Base-by-base conservation (phyloP, 2,797 vertebrate species). In the Lepidocolaptes lacrymiger region DNA sequence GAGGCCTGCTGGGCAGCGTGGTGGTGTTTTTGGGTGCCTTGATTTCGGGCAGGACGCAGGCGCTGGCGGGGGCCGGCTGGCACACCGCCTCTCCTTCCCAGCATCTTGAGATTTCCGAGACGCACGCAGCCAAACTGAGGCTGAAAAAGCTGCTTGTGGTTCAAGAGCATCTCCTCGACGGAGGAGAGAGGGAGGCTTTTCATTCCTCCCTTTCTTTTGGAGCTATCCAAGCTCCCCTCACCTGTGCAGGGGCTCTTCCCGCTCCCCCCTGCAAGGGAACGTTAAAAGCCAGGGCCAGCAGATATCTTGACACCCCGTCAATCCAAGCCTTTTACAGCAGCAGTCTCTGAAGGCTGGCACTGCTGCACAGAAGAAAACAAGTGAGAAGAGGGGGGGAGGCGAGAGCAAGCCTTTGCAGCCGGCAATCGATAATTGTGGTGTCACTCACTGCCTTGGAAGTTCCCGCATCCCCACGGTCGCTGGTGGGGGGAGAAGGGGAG, bases 331-430 rank as follows among this genome's bases (percentile, higher is more conserved):
- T 95, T 96, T 95, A 43, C 92, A 94, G 96, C 88, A 91, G 95
- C 90, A 87, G 91, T 58, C 95, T 96, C 94, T 79, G 95, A 96
- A 94, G 94, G 93, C 95, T 91, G 90, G 93, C 93, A 91, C 96
- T 92, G 95, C 94, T 95, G 88, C 96, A 95, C 93, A 88, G 59
- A 89, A 91, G 95, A 96, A 97, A 96, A 97, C 94, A 97, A 97
- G 95, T 81, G 86, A 64, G 93, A 93, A 93, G 94, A 63, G 76
- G 80, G 89, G 92, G 92, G 88, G 85, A 95, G 95, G 96, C 56
- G 34, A 86, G 91, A 95, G 95, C 89, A 55, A 93, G 88, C 73
- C 85, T 92, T 93, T 79, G 95, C 89, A 93, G 95, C 66, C 86
- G 56, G 71, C 95, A 44, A 92, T 96, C 95, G 75, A 95, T 97